A percentile compares a stretch with the other conserved stretches of the same genome.
Evolutionary conservation across 1,140 invertebrate species (phyloP).

Genomic region (Calycopis cecrops): DNA sequence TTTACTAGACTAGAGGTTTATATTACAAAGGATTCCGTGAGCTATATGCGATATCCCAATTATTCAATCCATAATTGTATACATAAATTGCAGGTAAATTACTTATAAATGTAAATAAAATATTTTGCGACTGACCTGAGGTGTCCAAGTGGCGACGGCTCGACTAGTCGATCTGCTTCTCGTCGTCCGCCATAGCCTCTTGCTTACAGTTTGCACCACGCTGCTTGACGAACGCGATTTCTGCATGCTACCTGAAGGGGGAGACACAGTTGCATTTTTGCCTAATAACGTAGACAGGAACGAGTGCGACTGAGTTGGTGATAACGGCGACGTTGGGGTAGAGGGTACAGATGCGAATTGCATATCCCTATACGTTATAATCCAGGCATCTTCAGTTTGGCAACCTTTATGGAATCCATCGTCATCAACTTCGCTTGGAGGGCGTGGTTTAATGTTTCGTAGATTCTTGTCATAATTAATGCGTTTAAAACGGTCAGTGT

Average conservation of each 20-base stretch:
- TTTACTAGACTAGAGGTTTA: too few relatives aligned
- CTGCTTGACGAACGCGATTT: constrained; percentile 91
- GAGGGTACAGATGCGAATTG: constrained; percentile 71
- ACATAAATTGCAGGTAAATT: not conserved
- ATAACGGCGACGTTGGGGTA: constrained; percentile 61
- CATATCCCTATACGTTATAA: constrained; percentile 65
- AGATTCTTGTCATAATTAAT: constrained; percentile 92
- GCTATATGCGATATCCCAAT: too few relatives aligned
- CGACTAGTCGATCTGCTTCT: constrained; percentile 87
- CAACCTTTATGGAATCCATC: constrained; percentile 83
- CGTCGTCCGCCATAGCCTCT: constrained; percentile 87
- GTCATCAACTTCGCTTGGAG: constrained; percentile 82
- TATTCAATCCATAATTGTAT: too few relatives aligned
- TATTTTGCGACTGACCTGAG: constrained; percentile 82
- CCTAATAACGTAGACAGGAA: constrained; percentile 81
- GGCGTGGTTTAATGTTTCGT: constrained; percentile 87
- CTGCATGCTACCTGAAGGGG: constrained; percentile 83
- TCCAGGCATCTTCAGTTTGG: constrained; percentile 86
- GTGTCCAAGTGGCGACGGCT: constrained; percentile 81
- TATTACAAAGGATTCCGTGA: too few relatives aligned
- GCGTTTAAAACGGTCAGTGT: constrained; percentile 87
- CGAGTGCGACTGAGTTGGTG: constrained; percentile 77
- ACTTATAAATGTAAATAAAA: constrained; percentile 21
- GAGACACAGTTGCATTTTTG: constrained; percentile 69
- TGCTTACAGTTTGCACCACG: constrained; percentile 88